Conservation (phyloP, 1,140 invertebrate genomes). For the Agrypnia vestita region DNA sequence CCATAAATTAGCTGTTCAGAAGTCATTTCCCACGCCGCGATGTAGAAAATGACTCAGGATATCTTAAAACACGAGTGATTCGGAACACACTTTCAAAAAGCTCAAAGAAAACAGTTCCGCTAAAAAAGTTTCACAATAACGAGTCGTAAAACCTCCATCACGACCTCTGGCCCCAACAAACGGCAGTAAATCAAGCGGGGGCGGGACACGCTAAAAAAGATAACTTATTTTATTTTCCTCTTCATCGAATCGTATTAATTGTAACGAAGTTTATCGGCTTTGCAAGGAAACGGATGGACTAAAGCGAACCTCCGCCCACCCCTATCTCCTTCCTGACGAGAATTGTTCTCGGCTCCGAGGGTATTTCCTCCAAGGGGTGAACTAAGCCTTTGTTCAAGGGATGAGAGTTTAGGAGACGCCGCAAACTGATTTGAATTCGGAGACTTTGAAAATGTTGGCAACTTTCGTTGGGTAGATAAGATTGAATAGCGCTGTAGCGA, state of each 20-base stretch:
- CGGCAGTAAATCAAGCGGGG: slow-evolving; percentile 33
- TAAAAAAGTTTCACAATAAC: slow-evolving; percentile 21
- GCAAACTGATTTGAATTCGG: slow-evolving; percentile 58
- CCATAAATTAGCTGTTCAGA: too few species aligned
- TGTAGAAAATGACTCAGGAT: not conserved
- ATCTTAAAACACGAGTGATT: slow-evolving; percentile 12
- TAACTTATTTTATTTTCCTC: slow-evolving; percentile 57
- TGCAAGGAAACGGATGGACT: slow-evolving; percentile 31
- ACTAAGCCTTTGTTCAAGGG: slow-evolving; percentile 28
- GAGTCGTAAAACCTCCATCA: slow-evolving; percentile 5
- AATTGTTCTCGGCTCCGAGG: slow-evolving; percentile 2
- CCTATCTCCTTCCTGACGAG: slow-evolving; percentile 20
- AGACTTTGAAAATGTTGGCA: slow-evolving; percentile 54
- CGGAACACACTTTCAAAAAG: slow-evolving; percentile 21
- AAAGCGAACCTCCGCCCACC: not conserved
- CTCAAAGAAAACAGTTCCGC: slow-evolving; percentile 11
- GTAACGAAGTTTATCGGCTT: slow-evolving; percentile 52
- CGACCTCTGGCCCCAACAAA: not conserved
- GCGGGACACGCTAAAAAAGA: slow-evolving; percentile 25
- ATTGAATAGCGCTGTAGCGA: slow-evolving; percentile 44
- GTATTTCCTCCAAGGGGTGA: slow-evolving; percentile 10
- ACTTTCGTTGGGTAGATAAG: slow-evolving; percentile 52
- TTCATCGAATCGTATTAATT: slow-evolving; percentile 57
- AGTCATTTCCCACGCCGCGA: not conserved
- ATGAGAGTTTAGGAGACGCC: slow-evolving; percentile 28